Conservation (phyloP, 2,113 vertebrate genomes). For the Tenebrosternarchus preto region DNA sequence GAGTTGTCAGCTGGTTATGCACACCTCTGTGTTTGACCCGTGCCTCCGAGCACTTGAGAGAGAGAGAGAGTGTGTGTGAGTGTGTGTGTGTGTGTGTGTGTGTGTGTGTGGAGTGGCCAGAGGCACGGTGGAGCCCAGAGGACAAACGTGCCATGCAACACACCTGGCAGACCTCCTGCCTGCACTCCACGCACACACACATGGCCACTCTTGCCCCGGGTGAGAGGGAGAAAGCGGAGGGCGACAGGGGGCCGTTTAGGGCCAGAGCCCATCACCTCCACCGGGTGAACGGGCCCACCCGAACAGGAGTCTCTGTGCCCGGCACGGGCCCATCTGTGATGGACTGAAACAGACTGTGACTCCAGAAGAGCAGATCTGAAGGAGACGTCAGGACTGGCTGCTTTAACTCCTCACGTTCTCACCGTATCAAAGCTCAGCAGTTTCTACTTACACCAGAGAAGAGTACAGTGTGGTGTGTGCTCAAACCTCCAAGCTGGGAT, state of each 20-base stretch:
- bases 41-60: conserved; percentile 50
- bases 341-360: background rate
- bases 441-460: background rate
- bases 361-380: background rate
- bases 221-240: conserved; percentile 14
- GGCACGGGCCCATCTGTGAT: conserved; percentile 42
- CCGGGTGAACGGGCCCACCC: conserved; percentile 64
- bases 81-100: conserved; percentile 32
- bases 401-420: conserved; percentile 1
- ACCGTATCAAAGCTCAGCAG: background rate
- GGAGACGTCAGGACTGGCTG: conserved; percentile 21
- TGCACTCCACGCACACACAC: conserved; percentile 49
- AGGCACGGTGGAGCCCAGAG: conserved; percentile 68
- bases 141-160: conserved; percentile 67
- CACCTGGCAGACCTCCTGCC: conserved; percentile 75
- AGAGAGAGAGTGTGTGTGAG: conserved; percentile 17
- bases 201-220: conserved; percentile 32
- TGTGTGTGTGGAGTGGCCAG: conserved; percentile 67
- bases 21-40: conserved; percentile 77
- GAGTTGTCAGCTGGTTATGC: conserved; percentile 79
- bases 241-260: conserved; percentile 45
- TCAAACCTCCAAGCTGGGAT: too few species aligned
- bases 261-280: conserved; percentile 60
- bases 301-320: conserved; percentile 61
- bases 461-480: too few species aligned